phyloP scores from a whole-genome alignment of 2,888 invertebrate species.

The Tachystola acroxantha region DNA sequence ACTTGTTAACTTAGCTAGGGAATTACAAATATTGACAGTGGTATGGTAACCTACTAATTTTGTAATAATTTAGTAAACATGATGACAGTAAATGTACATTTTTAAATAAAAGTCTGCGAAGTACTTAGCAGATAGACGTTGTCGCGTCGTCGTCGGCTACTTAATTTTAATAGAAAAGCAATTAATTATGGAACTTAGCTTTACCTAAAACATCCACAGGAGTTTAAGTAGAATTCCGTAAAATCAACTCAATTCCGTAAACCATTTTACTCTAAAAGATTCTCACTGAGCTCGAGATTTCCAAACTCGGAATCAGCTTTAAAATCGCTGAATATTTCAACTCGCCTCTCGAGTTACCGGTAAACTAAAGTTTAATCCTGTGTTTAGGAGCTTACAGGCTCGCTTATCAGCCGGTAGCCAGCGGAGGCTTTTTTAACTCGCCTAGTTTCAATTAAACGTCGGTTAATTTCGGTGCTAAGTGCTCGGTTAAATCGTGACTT shows the following conservation, averaged over 20 bases:
- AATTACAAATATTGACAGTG: no score
- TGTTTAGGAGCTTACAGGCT: constrained; percentile 57
- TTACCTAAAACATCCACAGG: not conserved
- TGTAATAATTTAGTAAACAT: no score
- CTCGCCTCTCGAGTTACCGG: constrained; percentile 20
- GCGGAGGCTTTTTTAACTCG: constrained; percentile 46
- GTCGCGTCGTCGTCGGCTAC: no score
- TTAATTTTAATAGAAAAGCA: no score
- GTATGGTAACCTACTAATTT: no score
- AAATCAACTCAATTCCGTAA: constrained; percentile 19
- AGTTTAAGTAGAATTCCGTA: constrained; percentile 9
- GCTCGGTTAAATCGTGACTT: constrained; percentile 60
- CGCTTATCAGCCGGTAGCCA: constrained; percentile 52
- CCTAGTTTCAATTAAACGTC: constrained; percentile 71
- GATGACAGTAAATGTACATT: no score
- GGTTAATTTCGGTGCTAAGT: constrained; percentile 68
- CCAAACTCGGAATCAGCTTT: constrained; percentile 55
- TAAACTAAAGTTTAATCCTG: constrained; percentile 49
- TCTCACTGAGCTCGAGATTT: constrained; percentile 49
- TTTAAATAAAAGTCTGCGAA: no score
- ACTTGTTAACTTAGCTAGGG: no score
- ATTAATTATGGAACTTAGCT: no score
- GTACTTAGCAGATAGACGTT: no score
- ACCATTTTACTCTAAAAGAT: constrained; percentile 38
- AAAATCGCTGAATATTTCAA: constrained; percentile 54